These are phyloP conservation scores for Callaeas wilsoni DNA, from an alignment of 2,113 vertebrate genomes.

Conservation along the genomic window DNA sequence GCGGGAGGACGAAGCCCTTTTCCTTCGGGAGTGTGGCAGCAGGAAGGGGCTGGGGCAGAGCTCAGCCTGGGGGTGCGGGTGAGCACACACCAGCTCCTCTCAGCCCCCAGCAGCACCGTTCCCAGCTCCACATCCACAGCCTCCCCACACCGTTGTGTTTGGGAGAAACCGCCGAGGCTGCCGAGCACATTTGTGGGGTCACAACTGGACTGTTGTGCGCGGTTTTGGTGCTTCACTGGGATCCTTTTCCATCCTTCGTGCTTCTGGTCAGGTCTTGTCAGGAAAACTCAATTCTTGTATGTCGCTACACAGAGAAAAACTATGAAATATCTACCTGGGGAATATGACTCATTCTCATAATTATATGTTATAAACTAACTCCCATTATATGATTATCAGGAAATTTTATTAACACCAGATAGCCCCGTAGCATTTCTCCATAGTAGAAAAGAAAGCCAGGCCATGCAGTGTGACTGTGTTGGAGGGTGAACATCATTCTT, in stretches of 20 bases:
- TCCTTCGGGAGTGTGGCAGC: background rate
- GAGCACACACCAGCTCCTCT: fast-evolving
- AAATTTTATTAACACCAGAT: background rate
- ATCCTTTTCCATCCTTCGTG: background rate
- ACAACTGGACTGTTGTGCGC: fast-evolving
- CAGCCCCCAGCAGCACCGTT: background rate
- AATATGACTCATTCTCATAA: background rate
- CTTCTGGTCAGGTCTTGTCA: background rate
- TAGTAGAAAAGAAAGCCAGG: background rate
- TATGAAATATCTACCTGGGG: background rate
- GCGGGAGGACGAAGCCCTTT: fast-evolving
- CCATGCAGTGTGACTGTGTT: background rate
- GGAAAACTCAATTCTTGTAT: background rate
- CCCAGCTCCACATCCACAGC: background rate
- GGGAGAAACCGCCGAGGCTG: background rate
- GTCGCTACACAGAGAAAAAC: background rate
- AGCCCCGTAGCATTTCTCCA: background rate
- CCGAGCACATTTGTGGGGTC: background rate
- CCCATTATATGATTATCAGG: background rate
- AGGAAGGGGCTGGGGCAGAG: background rate
- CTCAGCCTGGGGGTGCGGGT: background rate
- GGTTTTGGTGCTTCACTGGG: background rate
- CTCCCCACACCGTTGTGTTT: background rate
- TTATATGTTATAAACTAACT: background rate
- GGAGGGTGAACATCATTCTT: background rate